Evolutionary conservation across 30 jellyfish, hydroid and myxozoan species (phyloP).

Genomic region (Hydractinia symbiolongicarpus): DNA sequence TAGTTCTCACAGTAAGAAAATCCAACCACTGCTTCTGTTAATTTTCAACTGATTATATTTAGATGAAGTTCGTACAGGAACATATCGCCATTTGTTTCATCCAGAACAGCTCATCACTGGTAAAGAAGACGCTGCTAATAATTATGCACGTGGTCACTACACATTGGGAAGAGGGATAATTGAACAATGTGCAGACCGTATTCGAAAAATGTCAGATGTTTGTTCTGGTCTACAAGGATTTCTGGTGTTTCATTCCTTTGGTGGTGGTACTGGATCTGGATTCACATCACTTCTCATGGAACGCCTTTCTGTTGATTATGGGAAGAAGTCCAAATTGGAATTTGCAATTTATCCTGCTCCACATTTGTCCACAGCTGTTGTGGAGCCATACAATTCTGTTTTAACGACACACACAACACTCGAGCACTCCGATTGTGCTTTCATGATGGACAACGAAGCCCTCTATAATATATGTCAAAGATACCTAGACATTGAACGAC

Average conservation of each 20-base stretch:
- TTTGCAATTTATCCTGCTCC: slow-evolving; percentile 43
- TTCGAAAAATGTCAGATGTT: slow-evolving; percentile 80
- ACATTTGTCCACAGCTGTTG: slow-evolving; percentile 90
- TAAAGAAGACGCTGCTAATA: slow-evolving; percentile 90
- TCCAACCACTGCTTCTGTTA: too few relatives aligned
- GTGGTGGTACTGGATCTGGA: slow-evolving; percentile 34
- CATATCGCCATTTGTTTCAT: slow-evolving; percentile 57
- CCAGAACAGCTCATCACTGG: slow-evolving; percentile 87
- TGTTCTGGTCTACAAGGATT: slow-evolving; percentile 91
- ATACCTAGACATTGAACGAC: slow-evolving; percentile 84
- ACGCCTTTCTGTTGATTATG: slow-evolving; percentile 76
- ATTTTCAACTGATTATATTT: not conserved
- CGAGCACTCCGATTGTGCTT: slow-evolving; percentile 87
- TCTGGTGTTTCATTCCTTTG: slow-evolving; percentile 70
- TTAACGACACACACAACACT: slow-evolving; percentile 6
- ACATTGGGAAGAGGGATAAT: slow-evolving; percentile 69
- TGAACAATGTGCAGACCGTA: slow-evolving; percentile 62
- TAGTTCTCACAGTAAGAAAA: too few relatives aligned
- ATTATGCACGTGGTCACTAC: slow-evolving; percentile 88
- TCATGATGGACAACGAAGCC: slow-evolving; percentile 90
- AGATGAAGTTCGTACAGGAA: slow-evolving; percentile 88
- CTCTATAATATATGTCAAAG: slow-evolving; percentile 74
- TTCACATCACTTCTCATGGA: slow-evolving; percentile 91
- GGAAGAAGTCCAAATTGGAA: slow-evolving; percentile 10
- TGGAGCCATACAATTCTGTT: slow-evolving; percentile 93